Conservation (phyloP, 2,797 vertebrate species). For the Poecilia velifera region DNA sequence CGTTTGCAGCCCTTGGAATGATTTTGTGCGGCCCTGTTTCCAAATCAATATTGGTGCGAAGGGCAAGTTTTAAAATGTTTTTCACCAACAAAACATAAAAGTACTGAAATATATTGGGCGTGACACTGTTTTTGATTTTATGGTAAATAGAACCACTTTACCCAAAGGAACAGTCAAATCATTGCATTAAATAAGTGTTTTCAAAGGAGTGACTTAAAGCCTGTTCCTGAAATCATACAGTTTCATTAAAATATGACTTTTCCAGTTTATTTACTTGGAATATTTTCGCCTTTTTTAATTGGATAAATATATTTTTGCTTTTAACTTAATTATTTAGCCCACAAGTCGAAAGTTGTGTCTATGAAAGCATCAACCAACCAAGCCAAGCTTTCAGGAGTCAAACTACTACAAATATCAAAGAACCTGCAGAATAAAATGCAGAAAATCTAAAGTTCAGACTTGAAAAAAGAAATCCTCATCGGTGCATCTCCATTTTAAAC, state of each 20-base stretch:
- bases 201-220: neutral
- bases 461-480: neutral
- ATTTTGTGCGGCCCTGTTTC: neutral
- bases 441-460: neutral
- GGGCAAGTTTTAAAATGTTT: neutral
- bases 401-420: neutral
- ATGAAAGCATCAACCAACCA: neutral
- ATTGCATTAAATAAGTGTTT: neutral
- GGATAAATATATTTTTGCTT: neutral
- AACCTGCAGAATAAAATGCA: neutral
- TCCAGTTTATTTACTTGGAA: neutral
- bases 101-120: neutral
- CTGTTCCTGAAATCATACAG: neutral
- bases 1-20: neutral
- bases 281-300: neutral
- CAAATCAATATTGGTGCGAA: neutral
- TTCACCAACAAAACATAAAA: neutral
- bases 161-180: neutral
- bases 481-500: slow-evolving; percentile 16
- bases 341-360: neutral
- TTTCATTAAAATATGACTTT: neutral
- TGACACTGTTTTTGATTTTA: neutral
- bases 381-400: neutral
- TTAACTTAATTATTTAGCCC: neutral
- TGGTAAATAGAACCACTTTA: neutral